Conservation (phyloP, 2,888 invertebrate species). For the Drosophila recens region DNA sequence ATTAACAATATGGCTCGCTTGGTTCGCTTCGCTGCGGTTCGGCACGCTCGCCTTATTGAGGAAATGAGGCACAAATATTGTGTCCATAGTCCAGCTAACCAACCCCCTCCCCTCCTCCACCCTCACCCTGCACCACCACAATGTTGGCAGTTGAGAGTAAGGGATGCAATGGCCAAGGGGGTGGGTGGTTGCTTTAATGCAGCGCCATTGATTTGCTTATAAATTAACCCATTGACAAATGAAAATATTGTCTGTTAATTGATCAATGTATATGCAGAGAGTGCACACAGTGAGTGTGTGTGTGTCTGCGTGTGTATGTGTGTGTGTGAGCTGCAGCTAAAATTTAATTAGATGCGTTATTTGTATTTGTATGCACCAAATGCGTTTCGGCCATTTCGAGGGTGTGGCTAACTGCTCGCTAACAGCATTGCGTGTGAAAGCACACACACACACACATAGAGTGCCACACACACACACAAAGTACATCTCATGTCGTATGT, state of each 20-base stretch:
- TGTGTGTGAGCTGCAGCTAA: conserved; percentile 60
- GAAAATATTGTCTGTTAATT: conserved; percentile 86
- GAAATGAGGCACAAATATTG: conserved; percentile 61
- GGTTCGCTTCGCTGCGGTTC: conserved; percentile 43
- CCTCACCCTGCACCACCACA: neutral
- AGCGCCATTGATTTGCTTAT: conserved; percentile 78
- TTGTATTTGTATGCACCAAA: conserved; percentile 65
- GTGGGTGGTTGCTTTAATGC: conserved; percentile 50
- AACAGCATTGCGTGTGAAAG: conserved; percentile 51
- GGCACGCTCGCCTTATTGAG: conserved; percentile 61
- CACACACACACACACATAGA: conserved; percentile 23
- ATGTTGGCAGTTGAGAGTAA: neutral
- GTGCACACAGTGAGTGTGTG: conserved; percentile 37
- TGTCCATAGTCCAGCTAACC: conserved; percentile 18
- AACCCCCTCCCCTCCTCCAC: neutral
- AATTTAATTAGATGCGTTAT: conserved; percentile 83
- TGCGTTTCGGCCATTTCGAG: conserved; percentile 46
- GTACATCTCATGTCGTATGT: conserved; percentile 75
- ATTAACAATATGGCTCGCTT: conserved; percentile 76
- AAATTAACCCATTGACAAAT: conserved; percentile 85
- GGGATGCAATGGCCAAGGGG: neutral
- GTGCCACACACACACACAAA: conserved; percentile 14
- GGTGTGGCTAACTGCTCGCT: conserved; percentile 42
- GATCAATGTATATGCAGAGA: conserved; percentile 84
- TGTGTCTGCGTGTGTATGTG: conserved; percentile 6